Base-by-base conservation (phyloP, 1,140 invertebrate genomes). In the Pararge aegeria region DNA sequence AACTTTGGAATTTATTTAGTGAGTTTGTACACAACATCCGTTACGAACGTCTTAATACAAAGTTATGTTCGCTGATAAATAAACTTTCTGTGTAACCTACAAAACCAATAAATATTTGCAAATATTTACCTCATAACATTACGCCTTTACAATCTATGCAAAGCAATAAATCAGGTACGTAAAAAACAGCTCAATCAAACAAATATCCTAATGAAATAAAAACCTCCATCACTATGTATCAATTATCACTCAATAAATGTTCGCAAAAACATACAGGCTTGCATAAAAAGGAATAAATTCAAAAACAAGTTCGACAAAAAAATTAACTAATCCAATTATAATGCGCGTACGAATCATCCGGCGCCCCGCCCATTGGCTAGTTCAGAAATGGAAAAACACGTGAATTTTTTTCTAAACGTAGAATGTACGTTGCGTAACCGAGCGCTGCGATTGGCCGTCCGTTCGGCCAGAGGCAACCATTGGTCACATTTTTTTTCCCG, bases 381-480 rank as follows among this genome's bases (percentile, higher is more conserved):
- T 70, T 68, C 56, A 54, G 71, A 75, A 73, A 75, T 83, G 82
- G 83, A 87, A 87, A 85, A 86, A 87, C 84, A 87, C 83, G 83
- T 87, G 73, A 83, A 76, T 78, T 83, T 88, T 89, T 84, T 83
- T 81, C 83, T 83, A 78, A 78, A 86, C 85, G 85, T 88, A 86
- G 78, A 83, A 79, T 73, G 68, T 84, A 88, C 80, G 78, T 80
- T 75, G 67, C 70, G 75, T 75, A 65, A 57, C 58, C 46, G 37
- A 15, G 51, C 50, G 56, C 57, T 59, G 59, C 56, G 68, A 87
- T 87, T 87, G 87, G 84, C 53, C 74, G 76, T 3, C 69, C 55
- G 49, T 16, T 30, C 29, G 58, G 44, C 68, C 58, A 61, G 61
- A 44, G 59, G 40, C 62, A 65, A 56, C 82, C 68, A 87, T 87